These are phyloP conservation scores for Ptyas mucosa DNA, from an alignment of 2,113 vertebrate genomes.

Conservation along the genomic window DNA sequence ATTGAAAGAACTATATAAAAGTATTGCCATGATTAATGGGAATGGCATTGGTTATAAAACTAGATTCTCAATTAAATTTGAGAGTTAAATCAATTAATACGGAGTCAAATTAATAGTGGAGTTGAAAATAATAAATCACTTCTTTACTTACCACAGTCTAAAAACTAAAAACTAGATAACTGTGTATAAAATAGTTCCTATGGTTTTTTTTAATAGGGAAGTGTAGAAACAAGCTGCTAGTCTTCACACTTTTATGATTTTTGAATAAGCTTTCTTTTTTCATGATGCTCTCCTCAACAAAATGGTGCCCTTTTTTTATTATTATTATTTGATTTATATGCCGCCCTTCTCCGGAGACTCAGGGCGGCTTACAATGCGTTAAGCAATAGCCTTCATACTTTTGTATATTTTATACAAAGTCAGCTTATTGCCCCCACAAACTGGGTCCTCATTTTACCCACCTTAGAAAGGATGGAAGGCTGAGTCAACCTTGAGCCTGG, in stretches of 20 bases:
- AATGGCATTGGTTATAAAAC: conserved; percentile 6
- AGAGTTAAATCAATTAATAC: not conserved
- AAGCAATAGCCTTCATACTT: too few species aligned
- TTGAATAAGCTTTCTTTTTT: conserved; percentile 36
- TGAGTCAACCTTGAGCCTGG: too few species aligned
- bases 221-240: conserved; percentile 2
- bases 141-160: conserved; percentile 5
- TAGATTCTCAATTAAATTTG: not conserved
- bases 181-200: not conserved
- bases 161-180: not conserved
- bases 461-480: too few species aligned
- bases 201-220: conserved; percentile 23
- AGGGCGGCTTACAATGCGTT: too few species aligned
- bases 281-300: conserved; percentile 30
- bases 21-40: not conserved
- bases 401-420: too few species aligned
- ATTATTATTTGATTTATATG: too few species aligned
- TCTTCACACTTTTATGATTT: conserved; percentile 40
- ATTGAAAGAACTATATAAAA: not conserved
- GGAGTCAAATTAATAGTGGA: not conserved
- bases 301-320: conserved; percentile 28
- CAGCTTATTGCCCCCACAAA: too few species aligned
- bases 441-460: too few species aligned
- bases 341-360: too few species aligned
- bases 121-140: not conserved